Evolutionary conservation across 2,113 vertebrate species (phyloP), one percentile per base, ranked within the genome.

Genomic region (Otis tarda): DNA sequence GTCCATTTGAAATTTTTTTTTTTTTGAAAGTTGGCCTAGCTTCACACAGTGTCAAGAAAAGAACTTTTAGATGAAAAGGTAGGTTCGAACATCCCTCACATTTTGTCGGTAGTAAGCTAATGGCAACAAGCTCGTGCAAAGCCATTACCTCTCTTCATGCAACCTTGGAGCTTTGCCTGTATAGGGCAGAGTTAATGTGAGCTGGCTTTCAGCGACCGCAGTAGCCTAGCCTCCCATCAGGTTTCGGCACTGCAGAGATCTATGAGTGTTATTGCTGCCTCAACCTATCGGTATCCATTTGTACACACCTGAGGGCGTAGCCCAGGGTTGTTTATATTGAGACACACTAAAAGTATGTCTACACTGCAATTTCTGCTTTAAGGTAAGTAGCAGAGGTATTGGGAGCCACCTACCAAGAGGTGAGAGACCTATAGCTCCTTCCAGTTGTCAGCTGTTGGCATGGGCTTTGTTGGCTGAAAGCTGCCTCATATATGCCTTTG

Each of bases 231-330:
- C 57, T 65, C 39, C n/a, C 1, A 1, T n/a, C 23, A 39, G 18
- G 9, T 63, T 71, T 41, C 43, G 78, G 47, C n/a, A 30, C 52
- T 18, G 76, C 11, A 9, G 19, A 50, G 64, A 27, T 12, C 45
- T 49, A 2, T 0, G 0, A 8, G 30, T 5, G 52, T 33, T 27
- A 3, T 2, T 13, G 7, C 28, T 23, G 22, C 4, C 30, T 49
- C 67, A 11, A 18, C 1, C 49, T 68, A 24, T 31, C 1, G 1
- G 17, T 10, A 33, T 24, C 74, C 55, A 27, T 50, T 76, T 8
- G 25, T 22, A 7, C 61, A 39, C 37, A 11, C 47, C 90, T 49
- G 35, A 60, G 67, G 78, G 70, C 4, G 7, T 22, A 59, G 43
- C 33, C 75, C 57, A 5, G 37, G 25, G 15, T 9, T 70, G 12